Base-by-base conservation (phyloP, 2,797 vertebrate species). In the Anisognathus igniventris region DNA sequence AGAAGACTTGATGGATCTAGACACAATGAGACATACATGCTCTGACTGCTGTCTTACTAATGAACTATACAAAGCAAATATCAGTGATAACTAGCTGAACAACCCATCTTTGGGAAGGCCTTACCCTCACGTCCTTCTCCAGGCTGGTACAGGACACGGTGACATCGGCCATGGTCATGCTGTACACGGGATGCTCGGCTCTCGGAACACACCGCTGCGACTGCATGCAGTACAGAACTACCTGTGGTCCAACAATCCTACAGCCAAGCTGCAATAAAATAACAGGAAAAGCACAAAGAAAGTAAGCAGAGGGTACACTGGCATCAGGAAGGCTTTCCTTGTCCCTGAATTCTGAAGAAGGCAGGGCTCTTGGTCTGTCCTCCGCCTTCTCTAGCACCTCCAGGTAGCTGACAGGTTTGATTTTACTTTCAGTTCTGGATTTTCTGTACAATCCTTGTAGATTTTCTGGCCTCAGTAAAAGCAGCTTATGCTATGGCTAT, bases 121-220 rank as follows among this genome's bases (percentile, higher is more conserved):
- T 96, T 97, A 99, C 99, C 98, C 99, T 98, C 70, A 97, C 93
- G 14, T 98, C 98, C 97, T 99, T 99, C 25, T 99, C 99, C 80
- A 99, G 97, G 91, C 98, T 99, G 88, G 99, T 99, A 95, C 99
- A 99, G 78, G 99, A 99, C 88, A 99, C 68, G 0, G 98, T 99
- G 74, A 99, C 91, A 44, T 99, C 98, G 10, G 98, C 99, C 99
- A 99, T 99, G 58, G 99, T 98, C 99, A 99, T 99, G 96, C 98
- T 99, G 91, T 98, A 99, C 64, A 99, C 98, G 0, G 99, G 99
- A 75, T 97, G 95, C 88, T 99, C 99, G 1, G 99, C 99, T 95
- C 98, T 99, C 6, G 99, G 99, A 35, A 99, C 99, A 66, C 98
- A 99, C 5, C 94, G 98, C 89, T 99, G 99, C 51, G 98, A 98